Evolutionary conservation across 2,113 vertebrate species (phyloP), one percentile per base, ranked within the genome.

Genomic region (Zapus hudsonius): DNA sequence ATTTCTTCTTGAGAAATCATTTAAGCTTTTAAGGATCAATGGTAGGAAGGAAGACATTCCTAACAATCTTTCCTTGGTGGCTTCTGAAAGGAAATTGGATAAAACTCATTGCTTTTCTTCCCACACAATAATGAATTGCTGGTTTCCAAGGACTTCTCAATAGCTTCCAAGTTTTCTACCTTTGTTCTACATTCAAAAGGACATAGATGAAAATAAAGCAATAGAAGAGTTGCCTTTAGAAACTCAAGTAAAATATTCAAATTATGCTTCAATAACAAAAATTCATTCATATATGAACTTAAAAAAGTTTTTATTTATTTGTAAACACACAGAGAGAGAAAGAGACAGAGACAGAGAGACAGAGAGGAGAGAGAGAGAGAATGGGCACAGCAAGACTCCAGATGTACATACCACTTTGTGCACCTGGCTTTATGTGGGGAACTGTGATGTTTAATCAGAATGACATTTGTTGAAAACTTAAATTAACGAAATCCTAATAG

Each of bases 241-340:
- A 85, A 84, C 59, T 55, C 27, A 82, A 57, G 87, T 17, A 78
- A 86, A 93, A 76, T 90, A 90, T 81, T 89, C 31, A 93, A 66
- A 63, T 72, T 70, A n/a, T 20, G 36, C 27, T 73, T 2, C 9
- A 82, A 1, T 63, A 66, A 66, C 31, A 57, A 84, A 72, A 76
- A 78, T 74, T 96, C 15, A 74, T 87, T 63, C 66, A 6, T 73
- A 40, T 76, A 20, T 74, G 0, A 59, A 12, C 36, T 92, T 78
- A 36, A 84, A 20, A 83, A 76, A 79, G 6, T 8, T 89, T 89
- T 63, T n/a, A 70, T 36, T 83, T 72, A 36, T 76, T 47, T 94
- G n/a, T n/a, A n/a, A n/a, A n/a, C n/a, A n/a, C n/a, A n/a, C n/a
- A n/a, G n/a, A n/a, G n/a, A n/a, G n/a, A n/a, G n/a, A n/a, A n/a